A percentile compares a stretch with the other conserved stretches of the same genome.
phyloP scores from a whole-genome alignment of 2,113 vertebrate species.

The Myrmophylax atrothorax region DNA sequence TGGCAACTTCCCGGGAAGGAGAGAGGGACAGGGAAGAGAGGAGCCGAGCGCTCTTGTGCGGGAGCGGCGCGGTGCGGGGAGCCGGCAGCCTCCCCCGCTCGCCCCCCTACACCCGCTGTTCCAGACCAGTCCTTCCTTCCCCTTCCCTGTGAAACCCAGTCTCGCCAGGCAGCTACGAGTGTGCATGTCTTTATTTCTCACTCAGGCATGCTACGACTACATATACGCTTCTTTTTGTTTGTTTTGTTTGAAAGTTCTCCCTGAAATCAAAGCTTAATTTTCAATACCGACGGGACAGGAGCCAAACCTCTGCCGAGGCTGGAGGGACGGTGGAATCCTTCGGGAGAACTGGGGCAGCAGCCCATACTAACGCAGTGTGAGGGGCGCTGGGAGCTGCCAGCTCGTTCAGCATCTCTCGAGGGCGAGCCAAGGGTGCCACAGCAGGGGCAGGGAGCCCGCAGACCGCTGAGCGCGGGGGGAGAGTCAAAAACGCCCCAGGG shows the following conservation, averaged over 20 bases:
- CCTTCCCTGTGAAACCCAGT: background rate
- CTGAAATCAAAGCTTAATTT: background rate
- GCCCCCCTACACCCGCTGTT: background rate
- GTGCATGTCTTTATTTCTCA: background rate
- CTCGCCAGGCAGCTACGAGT: background rate
- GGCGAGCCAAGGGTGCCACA: background rate
- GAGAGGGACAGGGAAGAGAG: background rate
- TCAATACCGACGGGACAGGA: background rate
- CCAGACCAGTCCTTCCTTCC: background rate
- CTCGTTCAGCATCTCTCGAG: background rate
- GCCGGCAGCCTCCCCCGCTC: background rate
- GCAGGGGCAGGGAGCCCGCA: background rate
- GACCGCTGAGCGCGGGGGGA: background rate
- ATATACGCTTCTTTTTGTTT: rapidly evolving
- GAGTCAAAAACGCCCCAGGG: background rate
- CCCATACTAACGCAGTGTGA: background rate
- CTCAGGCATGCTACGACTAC: background rate
- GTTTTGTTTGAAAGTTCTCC: background rate
- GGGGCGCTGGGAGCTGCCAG: background rate
- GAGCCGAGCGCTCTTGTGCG: background rate
- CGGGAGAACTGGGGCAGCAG: background rate
- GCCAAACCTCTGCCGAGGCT: background rate
- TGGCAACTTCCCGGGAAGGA: background rate
- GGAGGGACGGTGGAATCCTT: background rate
- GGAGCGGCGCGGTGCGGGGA: background rate